phyloP scores from a whole-genome alignment of 2,113 vertebrate species.

The Crotophaga sulcirostris region DNA sequence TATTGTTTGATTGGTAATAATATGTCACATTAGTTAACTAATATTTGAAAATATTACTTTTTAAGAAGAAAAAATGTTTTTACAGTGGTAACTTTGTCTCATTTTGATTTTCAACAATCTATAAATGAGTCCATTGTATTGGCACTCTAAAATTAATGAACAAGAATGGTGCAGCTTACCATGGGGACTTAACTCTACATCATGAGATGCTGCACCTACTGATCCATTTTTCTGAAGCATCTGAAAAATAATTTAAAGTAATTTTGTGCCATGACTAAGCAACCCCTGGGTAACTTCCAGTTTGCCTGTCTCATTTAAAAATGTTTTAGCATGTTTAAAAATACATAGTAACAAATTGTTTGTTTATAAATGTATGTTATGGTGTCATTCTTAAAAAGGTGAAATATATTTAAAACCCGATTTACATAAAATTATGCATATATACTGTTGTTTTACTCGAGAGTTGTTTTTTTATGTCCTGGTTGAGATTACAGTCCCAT shows the following conservation, averaged over 20 bases:
- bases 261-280: not conserved
- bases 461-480: not conserved
- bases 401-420: not conserved
- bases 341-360: not conserved
- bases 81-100: not conserved
- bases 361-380: not conserved
- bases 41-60: not conserved
- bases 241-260: not conserved
- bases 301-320: not conserved
- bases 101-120: not conserved
- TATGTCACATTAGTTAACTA: not conserved
- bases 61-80: not conserved
- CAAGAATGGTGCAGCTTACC: not conserved
- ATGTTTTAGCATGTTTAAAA: not conserved
- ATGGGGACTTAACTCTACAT: not conserved
- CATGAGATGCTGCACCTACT: not conserved
- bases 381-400: not conserved
- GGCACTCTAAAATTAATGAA: not conserved
- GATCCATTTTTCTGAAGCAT: not conserved
- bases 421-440: not conserved
- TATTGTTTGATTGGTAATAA: not conserved
- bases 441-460: not conserved
- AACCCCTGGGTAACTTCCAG: not conserved
- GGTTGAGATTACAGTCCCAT: not conserved
- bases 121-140: not conserved